phyloP scores from a whole-genome alignment of 2,797 vertebrate species.

The Pitangus sulphuratus region DNA sequence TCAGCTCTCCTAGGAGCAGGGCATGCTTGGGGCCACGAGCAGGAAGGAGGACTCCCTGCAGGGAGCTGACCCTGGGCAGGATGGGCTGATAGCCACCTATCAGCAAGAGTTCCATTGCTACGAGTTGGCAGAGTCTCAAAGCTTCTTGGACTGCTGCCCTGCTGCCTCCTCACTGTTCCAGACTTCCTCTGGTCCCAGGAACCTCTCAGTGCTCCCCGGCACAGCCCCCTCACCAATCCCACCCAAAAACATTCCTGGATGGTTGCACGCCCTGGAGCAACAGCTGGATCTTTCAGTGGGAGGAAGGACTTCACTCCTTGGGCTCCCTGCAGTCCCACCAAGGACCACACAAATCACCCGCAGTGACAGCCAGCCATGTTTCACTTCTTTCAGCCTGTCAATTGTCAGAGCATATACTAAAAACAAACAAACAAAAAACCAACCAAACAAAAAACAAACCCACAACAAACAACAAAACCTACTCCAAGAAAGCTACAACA shows the following conservation, averaged over 20 bases:
- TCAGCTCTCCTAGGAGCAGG: not conserved
- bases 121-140: not conserved
- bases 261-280: rapidly evolving
- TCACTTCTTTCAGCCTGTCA: not conserved
- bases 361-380: not conserved
- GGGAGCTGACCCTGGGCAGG: not conserved
- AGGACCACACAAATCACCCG: not conserved
- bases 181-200: not conserved
- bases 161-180: not conserved
- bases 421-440: not conserved
- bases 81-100: not conserved
- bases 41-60: not conserved
- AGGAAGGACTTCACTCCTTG: not conserved
- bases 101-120: not conserved
- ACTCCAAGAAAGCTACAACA: not conserved
- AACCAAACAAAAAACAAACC: too few species aligned
- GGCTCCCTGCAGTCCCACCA: not conserved
- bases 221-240: rapidly evolving
- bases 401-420: not conserved
- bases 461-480: too few species aligned
- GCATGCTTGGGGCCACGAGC: not conserved
- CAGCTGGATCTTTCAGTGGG: not conserved
- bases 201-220: rapidly evolving
- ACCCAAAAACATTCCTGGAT: rapidly evolving
- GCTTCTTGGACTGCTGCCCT: not conserved